phyloP scores from a whole-genome alignment of 92 coral and sea anemone genomes.

The Scolanthus callimorphus region DNA sequence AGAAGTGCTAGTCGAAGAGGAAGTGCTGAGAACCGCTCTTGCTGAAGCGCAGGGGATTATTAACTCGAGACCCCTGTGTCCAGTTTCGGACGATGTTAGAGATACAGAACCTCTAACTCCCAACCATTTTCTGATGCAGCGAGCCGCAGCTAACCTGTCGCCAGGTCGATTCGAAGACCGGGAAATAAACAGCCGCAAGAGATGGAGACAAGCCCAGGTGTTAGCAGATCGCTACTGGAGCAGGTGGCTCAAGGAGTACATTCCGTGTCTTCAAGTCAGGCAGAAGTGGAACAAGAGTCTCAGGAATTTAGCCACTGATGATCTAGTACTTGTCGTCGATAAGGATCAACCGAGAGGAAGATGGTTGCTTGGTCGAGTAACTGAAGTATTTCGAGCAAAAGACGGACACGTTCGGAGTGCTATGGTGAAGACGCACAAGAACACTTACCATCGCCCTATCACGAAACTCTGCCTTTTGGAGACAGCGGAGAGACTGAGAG shows the following conservation, averaged over 20 bases:
- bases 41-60: conserved; percentile 33
- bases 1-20: conserved; percentile 6
- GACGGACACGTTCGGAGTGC: conserved; percentile 50
- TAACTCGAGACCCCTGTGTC: conserved; percentile 36
- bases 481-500: neutral
- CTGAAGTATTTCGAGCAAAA: conserved; percentile 32
- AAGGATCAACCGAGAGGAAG: conserved; percentile 36
- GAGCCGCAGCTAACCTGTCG: conserved; percentile 4
- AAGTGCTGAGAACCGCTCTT: conserved; percentile 20
- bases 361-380: conserved; percentile 54
- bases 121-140: conserved; percentile 30
- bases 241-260: conserved; percentile 47
- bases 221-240: conserved; percentile 58
- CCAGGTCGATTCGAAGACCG: conserved; percentile 39
- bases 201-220: conserved; percentile 34
- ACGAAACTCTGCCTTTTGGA: conserved; percentile 47
- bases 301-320: conserved; percentile 29
- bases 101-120: conserved; percentile 35
- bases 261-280: conserved; percentile 42
- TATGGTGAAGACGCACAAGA: conserved; percentile 31
- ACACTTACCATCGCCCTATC: conserved; percentile 20
- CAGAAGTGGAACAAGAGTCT: conserved; percentile 36
- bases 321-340: conserved; percentile 41
- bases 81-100: conserved; percentile 25
- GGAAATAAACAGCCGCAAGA: conserved; percentile 19